phyloP scores from a whole-genome alignment of 2,888 invertebrate genomes.

The Micoletzkya japonica region DNA sequence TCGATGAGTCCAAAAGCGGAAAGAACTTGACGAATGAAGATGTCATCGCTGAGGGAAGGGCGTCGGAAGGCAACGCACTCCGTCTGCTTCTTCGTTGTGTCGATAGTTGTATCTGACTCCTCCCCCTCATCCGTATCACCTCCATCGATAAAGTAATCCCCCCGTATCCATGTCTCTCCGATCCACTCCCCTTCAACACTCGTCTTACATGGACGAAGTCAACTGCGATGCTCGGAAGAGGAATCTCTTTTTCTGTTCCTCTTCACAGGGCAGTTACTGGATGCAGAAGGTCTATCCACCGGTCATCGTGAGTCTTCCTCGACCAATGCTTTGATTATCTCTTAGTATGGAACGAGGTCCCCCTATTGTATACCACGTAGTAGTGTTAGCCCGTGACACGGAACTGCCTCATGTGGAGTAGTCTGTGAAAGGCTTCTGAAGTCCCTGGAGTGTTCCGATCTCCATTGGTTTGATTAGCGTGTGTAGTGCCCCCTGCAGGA shows the following conservation, averaged over 20 bases:
- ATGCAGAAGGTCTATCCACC: constrained; percentile 61
- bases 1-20: constrained; percentile 6
- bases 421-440: neutral
- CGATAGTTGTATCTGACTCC: neutral
- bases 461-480: neutral
- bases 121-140: too few species aligned
- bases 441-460: neutral
- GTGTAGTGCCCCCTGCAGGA: neutral
- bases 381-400: too few species aligned
- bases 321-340: too few species aligned
- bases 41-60: neutral
- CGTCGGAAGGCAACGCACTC: neutral
- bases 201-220: too few species aligned
- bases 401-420: too few species aligned
- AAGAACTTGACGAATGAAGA: constrained; percentile 1
- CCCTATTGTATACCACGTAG: too few species aligned
- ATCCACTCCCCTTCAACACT: too few species aligned
- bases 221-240: too few species aligned
- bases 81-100: neutral
- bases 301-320: constrained; percentile 47
- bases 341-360: too few species aligned
- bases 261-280: constrained; percentile 29
- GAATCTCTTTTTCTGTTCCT: neutral
- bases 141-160: too few species aligned
- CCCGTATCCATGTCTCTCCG: too few species aligned